Conservation (phyloP, 2,113 vertebrate species). For the Hydropotes inermis region DNA sequence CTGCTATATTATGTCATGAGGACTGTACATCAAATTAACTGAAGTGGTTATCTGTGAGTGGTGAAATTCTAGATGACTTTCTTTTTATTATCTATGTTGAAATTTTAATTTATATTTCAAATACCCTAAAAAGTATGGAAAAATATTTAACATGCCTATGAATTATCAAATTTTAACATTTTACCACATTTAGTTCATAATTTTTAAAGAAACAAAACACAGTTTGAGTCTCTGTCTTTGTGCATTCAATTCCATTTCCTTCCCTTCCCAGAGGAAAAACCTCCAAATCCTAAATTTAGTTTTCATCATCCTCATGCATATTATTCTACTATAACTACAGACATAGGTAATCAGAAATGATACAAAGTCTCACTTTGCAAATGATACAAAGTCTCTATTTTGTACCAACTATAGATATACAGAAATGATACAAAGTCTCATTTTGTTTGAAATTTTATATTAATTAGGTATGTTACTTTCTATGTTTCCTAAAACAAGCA, state of each 20-base stretch:
- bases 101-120: conserved; percentile 20
- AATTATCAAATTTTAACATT: conserved; percentile 32
- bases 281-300: conserved; percentile 1
- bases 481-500: conserved; percentile 27
- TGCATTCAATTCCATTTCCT: neutral
- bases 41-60: neutral
- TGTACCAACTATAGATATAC: neutral
- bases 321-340: conserved; percentile 7
- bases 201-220: conserved; percentile 21
- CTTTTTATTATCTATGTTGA: neutral
- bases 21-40: neutral
- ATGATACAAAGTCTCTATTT: neutral
- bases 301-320: neutral
- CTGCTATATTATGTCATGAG: neutral
- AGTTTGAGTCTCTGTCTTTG: neutral
- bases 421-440: neutral
- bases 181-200: conserved; percentile 1
- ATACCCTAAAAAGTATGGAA: neutral
- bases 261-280: neutral
- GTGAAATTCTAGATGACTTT: neutral
- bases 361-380: neutral
- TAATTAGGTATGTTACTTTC: neutral
- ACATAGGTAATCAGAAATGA: neutral
- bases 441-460: conserved; percentile 4
- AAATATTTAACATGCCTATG: neutral